Conservation (phyloP, 2,888 invertebrate genomes). For the Cyaniris semiargus region DNA sequence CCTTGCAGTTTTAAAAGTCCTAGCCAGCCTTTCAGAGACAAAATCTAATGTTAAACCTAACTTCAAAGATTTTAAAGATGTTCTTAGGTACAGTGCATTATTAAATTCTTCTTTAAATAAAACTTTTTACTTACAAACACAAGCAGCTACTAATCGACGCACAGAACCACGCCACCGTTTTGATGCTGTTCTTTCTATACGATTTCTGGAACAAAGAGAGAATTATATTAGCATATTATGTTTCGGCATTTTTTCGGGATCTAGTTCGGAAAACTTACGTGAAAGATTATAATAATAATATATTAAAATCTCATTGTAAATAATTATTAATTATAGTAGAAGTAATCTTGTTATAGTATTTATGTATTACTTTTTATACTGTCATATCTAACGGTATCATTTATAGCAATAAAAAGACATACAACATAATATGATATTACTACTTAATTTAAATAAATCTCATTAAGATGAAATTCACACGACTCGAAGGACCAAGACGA, state of each 20-base stretch:
- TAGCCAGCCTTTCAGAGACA: no score
- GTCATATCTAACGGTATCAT: neutral
- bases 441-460: slow-evolving; percentile 14
- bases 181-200: slow-evolving; percentile 68
- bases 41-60: no score
- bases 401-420: neutral
- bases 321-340: no score
- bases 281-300: neutral
- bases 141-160: slow-evolving; percentile 62
- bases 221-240: neutral
- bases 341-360: no score
- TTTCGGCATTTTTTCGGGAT: neutral
- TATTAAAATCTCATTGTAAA: no score
- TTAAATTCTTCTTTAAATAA: neutral
- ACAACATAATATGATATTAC: neutral
- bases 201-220: slow-evolving; percentile 60
- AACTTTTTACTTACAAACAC: slow-evolving; percentile 59
- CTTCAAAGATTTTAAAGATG: no score
- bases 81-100: no score
- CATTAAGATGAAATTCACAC: neutral
- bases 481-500: slow-evolving; percentile 12
- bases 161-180: slow-evolving; percentile 73
- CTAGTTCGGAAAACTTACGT: neutral
- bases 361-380: neutral
- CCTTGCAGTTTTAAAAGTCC: no score